Conservation (phyloP, 53 echinoderm and acorn worm species). For the Antedon mediterranea region DNA sequence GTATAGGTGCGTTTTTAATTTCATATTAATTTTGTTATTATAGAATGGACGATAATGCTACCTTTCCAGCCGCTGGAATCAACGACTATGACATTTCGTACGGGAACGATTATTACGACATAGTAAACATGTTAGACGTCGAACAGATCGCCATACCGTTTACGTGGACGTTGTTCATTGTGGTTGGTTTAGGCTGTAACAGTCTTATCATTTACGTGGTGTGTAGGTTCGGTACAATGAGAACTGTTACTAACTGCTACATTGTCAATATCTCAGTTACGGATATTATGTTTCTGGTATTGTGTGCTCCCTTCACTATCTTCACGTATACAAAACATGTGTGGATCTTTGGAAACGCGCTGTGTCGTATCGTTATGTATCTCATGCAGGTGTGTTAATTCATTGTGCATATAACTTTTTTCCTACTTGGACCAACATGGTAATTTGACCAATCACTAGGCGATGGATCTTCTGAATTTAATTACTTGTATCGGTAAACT, state of each 20-base stretch:
- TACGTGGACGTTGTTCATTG: constrained; percentile 52
- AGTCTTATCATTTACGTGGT: constrained; percentile 72
- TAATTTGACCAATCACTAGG: no score
- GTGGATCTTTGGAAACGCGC: constrained; percentile 64
- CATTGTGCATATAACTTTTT: no score
- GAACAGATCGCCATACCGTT: constrained; percentile 24
- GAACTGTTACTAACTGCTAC: constrained; percentile 87
- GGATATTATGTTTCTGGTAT: constrained; percentile 68
- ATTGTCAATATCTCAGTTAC: constrained; percentile 80
- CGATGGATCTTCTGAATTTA: no score
- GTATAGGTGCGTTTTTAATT: no score
- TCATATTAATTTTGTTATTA: no score
- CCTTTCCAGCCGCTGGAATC: neutral
- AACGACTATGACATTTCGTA: neutral
- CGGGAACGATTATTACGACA: neutral
- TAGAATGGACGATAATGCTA: no score
- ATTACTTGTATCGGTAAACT: no score
- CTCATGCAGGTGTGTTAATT: constrained; percentile 57
- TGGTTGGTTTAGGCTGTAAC: constrained; percentile 69
- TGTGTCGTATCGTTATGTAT: constrained; percentile 83
- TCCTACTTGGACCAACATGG: no score
- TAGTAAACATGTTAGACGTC: neutral
- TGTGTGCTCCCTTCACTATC: constrained; percentile 72
- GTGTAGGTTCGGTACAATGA: constrained; percentile 67
- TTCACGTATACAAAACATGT: constrained; percentile 7